Percentiles rank a stretch among this genome's conserved stretches.
Evolutionary conservation across 2,888 invertebrate species (phyloP).

Genomic region (Rhagium mordax): DNA sequence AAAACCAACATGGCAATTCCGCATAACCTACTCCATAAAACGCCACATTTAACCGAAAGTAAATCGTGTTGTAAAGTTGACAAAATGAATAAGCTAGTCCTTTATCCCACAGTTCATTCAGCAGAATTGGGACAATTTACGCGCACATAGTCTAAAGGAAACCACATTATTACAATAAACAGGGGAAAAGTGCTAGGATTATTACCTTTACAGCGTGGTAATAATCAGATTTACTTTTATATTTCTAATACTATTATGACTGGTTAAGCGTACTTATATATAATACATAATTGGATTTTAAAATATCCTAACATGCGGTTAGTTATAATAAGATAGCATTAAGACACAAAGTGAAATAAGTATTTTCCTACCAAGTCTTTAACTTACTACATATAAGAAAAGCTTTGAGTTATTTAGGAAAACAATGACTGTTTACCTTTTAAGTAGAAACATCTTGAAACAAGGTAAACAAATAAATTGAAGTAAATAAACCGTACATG

Average conservation of each 20-base stretch:
- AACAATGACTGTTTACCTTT: slow-evolving; percentile 55
- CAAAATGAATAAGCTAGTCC: neutral
- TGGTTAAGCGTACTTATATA: neutral
- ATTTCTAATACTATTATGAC: neutral
- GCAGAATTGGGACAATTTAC: neutral
- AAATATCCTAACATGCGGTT: slow-evolving; percentile 1
- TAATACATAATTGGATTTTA: slow-evolving; percentile 13
- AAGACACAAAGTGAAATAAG: neutral
- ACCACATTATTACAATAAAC: neutral
- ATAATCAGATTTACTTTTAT: slow-evolving; percentile 14
- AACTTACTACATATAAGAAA: slow-evolving; percentile 12
- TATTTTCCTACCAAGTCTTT: slow-evolving; percentile 7
- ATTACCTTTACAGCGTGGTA: neutral
- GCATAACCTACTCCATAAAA: neutral
- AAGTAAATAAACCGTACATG: slow-evolving; percentile 24
- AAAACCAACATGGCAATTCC: neutral
- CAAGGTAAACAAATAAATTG: slow-evolving; percentile 31
- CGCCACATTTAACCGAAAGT: neutral
- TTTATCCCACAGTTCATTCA: neutral
- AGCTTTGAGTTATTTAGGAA: neutral
- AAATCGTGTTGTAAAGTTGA: neutral
- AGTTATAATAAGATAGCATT: slow-evolving; percentile 13
- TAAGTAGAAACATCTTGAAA: slow-evolving; percentile 19
- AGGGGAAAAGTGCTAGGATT: neutral
- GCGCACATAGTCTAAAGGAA: neutral